Evolutionary conservation across 2,888 invertebrate genomes (phyloP).

Genomic region (Amorpha juglandis): DNA sequence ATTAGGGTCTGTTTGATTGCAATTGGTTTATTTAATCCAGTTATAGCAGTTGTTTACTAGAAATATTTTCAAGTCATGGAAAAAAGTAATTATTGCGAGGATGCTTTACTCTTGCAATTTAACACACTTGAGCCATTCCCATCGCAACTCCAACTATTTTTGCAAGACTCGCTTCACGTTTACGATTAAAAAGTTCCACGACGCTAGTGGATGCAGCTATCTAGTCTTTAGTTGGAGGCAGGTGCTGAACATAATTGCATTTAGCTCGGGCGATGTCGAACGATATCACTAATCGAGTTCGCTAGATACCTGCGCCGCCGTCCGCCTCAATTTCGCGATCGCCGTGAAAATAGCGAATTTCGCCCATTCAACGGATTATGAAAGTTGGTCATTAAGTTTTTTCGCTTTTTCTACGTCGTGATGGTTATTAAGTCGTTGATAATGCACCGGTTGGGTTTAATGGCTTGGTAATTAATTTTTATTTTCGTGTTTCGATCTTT

Average conservation of each 20-base stretch:
- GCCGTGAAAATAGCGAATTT: constrained; percentile 26
- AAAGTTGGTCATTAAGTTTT: constrained; percentile 17
- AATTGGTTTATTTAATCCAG: no score
- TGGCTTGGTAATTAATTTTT: not conserved
- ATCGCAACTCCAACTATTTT: not conserved
- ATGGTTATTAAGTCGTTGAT: not conserved
- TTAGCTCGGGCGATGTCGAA: constrained; percentile 30
- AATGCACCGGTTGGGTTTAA: not conserved
- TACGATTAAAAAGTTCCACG: constrained; percentile 26
- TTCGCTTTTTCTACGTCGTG: not conserved
- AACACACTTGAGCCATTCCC: not conserved
- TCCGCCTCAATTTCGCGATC: constrained; percentile 24
- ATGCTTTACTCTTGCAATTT: not conserved
- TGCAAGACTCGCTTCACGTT: constrained; percentile 11
- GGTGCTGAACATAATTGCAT: constrained; percentile 38
- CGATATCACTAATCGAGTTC: constrained; percentile 40
- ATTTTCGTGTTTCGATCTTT: not conserved
- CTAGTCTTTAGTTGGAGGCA: constrained; percentile 28
- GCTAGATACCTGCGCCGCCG: constrained; percentile 22
- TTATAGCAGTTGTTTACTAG: not conserved
- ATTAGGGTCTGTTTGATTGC: no score
- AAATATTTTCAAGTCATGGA: not conserved
- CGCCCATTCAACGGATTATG: not conserved
- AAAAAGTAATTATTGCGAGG: not conserved
- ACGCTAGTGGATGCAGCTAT: constrained; percentile 23